These are phyloP conservation scores for Drosophila erecta DNA, from an alignment of 1,140 invertebrate species.

Conservation along the genomic window DNA sequence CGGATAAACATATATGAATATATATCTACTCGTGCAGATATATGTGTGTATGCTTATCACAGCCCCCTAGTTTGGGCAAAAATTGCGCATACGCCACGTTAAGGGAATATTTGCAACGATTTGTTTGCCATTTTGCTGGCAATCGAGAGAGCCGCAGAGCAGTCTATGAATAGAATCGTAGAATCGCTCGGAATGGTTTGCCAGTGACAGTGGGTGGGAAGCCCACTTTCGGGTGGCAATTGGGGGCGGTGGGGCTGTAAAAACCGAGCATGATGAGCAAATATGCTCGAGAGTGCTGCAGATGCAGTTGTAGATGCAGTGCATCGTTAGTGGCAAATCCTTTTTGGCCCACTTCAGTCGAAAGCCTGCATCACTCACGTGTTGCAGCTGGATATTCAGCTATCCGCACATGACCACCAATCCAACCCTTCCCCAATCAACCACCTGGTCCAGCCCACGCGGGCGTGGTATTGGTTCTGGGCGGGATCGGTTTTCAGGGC, in stretches of 20 bases:
- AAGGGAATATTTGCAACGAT: conserved; percentile 55
- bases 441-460: background rate
- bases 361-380: conserved; percentile 51
- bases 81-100: conserved; percentile 70
- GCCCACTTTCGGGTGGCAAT: too few relatives aligned
- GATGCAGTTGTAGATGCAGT: conserved; percentile 20
- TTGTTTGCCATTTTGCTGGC: conserved; percentile 54
- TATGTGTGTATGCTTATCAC: background rate
- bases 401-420: background rate
- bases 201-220: too few relatives aligned
- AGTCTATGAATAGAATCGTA: conserved; percentile 32
- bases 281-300: conserved; percentile 56
- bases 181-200: background rate
- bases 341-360: conserved; percentile 53
- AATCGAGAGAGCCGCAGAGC: conserved; percentile 36
- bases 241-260: conserved; percentile 4
- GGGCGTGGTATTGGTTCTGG: background rate
- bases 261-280: conserved; percentile 50
- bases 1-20: background rate
- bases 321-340: conserved; percentile 62
- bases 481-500: conserved; percentile 14
- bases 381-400: conserved; percentile 47
- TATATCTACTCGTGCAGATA: background rate
- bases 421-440: background rate
- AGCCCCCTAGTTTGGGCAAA: conserved; percentile 21